Conservation (phyloP, 2,113 vertebrate species). For the Hemiprocne comata region DNA sequence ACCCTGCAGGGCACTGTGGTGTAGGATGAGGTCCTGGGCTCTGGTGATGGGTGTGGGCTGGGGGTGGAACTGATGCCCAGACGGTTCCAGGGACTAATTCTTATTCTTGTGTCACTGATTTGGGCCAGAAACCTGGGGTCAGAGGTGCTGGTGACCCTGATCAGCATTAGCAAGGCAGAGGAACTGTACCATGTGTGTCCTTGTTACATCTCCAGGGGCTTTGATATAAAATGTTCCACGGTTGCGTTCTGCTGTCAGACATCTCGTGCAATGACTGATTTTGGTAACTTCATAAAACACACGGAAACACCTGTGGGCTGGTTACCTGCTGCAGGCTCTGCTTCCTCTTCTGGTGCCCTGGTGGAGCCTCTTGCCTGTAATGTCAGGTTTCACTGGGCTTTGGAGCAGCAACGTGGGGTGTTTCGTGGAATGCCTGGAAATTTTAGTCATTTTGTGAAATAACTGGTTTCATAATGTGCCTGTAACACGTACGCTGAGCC, state of each 20-base stretch:
- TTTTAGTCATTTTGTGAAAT: conserved; percentile 54
- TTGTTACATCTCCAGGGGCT: not conserved
- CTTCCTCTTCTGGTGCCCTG: not conserved
- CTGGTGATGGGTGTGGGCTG: fast-evolving
- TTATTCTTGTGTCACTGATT: not conserved
- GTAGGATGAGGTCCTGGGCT: not conserved
- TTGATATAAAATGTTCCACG: not conserved
- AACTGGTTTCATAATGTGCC: not conserved
- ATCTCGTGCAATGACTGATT: not conserved
- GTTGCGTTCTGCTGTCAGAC: not conserved
- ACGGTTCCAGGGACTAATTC: fast-evolving
- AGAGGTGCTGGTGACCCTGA: not conserved
- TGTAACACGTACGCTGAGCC: not conserved
- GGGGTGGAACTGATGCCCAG: fast-evolving
- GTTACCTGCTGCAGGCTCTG: not conserved
- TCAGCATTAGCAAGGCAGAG: not conserved
- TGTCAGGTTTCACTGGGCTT: not conserved
- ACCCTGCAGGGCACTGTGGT: not conserved
- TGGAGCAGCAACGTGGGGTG: not conserved
- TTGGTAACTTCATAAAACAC: not conserved
- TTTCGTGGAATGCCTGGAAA: not conserved
- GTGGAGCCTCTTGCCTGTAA: not conserved
- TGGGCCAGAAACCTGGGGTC: not conserved
- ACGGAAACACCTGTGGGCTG: not conserved
- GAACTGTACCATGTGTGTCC: not conserved